Evolutionary conservation across 2,113 vertebrate species (phyloP).

Genomic region (Odontesthes bonariensis): DNA sequence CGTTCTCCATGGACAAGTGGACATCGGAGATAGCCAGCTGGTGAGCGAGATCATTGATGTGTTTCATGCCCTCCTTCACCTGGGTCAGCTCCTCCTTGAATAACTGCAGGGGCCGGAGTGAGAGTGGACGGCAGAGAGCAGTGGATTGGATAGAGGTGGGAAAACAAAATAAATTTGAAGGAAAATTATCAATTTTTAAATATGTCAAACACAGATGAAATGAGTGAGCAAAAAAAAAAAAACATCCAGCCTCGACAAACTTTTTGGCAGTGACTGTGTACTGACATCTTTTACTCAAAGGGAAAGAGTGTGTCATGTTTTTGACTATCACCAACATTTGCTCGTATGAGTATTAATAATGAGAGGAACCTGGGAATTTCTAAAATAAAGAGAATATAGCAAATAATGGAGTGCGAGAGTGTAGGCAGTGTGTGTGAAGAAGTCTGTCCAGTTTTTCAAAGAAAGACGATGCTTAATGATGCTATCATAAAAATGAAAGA

Average conservation of each 20-base stretch:
- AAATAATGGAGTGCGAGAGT: background rate
- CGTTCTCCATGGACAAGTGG: constrained; percentile 96
- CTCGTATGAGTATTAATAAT: background rate
- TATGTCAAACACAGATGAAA: background rate
- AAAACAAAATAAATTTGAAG: background rate
- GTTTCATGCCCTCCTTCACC: constrained; percentile 94
- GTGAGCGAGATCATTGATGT: constrained; percentile 95
- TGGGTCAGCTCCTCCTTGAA: constrained; percentile 95
- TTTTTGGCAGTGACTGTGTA: constrained; percentile 11
- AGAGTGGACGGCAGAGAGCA: background rate
- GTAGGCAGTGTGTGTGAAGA: background rate
- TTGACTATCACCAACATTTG: background rate
- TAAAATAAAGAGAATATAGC: background rate
- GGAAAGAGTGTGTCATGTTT: background rate
- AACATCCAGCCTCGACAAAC: background rate
- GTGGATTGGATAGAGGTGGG: background rate
- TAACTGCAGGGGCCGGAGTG: constrained; percentile 76
- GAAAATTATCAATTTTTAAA: constrained; percentile 1
- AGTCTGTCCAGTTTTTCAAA: background rate
- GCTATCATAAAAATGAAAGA: no score
- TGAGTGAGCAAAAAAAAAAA: no score
- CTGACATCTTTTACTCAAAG: constrained; percentile 18
- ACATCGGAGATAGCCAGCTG: constrained; percentile 96
- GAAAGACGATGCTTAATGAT: no score
- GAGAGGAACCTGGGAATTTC: background rate